These are phyloP conservation scores for Leptoclinus maculatus DNA, from an alignment of 2,797 vertebrate genomes.

Conservation along the genomic window DNA sequence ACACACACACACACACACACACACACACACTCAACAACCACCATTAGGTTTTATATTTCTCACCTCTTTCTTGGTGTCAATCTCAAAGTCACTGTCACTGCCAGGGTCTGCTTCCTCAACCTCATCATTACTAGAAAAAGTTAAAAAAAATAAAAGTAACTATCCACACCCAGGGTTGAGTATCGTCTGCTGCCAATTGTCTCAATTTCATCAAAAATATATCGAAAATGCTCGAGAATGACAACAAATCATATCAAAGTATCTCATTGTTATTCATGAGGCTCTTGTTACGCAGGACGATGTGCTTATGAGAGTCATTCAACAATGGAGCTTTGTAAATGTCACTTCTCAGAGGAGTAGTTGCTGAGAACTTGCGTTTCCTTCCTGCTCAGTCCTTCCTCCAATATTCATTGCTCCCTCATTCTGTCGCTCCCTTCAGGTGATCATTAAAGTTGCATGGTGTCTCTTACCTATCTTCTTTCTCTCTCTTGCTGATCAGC, in stretches of 20 bases:
- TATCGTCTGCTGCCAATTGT: not conserved
- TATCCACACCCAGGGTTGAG: not conserved
- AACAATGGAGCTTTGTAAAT: slow-evolving; percentile 34
- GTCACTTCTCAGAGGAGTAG: slow-evolving; percentile 34
- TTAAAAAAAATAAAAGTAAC: not conserved
- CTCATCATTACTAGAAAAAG: slow-evolving; percentile 82
- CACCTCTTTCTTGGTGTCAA: slow-evolving; percentile 90
- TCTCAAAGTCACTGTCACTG: slow-evolving; percentile 87
- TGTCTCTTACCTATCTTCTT: slow-evolving; percentile 87
- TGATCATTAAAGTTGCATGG: not conserved
- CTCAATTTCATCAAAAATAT: slow-evolving; percentile 2
- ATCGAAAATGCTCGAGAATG: slow-evolving; percentile 7
- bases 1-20: not conserved
- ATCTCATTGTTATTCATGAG: slow-evolving; percentile 46
- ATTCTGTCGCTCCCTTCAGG: not conserved
- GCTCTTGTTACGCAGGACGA: slow-evolving; percentile 14
- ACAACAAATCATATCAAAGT: slow-evolving; percentile 20
- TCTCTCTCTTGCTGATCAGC: slow-evolving; percentile 89
- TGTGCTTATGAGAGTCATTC: slow-evolving; percentile 21
- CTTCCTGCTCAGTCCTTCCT: not conserved
- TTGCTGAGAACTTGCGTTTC: not conserved
- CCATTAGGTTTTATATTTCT: slow-evolving; percentile 15
- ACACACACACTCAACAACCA: not conserved
- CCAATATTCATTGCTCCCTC: not conserved
- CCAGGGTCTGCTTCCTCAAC: slow-evolving; percentile 84